A percentile compares a stretch with the other conserved stretches of the same genome.
phyloP scores from a whole-genome alignment of 2,797 vertebrate species.

The Pterois miles region DNA sequence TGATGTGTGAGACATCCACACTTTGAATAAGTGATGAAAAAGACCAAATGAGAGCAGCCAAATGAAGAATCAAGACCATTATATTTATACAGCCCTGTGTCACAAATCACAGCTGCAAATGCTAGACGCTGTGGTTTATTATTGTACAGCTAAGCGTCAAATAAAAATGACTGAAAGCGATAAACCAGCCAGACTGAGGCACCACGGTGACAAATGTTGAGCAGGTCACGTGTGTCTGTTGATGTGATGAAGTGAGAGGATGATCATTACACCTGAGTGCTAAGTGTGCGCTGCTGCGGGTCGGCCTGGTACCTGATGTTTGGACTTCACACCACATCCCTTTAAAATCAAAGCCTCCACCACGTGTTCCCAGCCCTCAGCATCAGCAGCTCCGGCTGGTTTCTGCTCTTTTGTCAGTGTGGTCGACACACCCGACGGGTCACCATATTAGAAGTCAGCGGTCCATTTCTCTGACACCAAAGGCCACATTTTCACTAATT shows the following conservation, averaged over 20 bases:
- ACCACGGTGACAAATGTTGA: not conserved
- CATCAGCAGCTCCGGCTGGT: not conserved
- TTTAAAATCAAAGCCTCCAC: not conserved
- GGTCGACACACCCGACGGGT: conserved; percentile 27
- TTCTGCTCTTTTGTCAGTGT: not conserved
- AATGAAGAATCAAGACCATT: not conserved
- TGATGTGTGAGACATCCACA: conserved; percentile 69
- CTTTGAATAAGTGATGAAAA: conserved; percentile 40
- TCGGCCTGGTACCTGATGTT: conserved; percentile 33
- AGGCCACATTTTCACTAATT: conserved; percentile 47
- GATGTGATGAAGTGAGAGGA: conserved; percentile 38
- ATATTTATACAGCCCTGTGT: not conserved
- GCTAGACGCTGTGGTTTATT: too few species aligned
- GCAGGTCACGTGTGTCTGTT: conserved; percentile 1
- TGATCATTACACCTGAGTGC: conserved; percentile 58
- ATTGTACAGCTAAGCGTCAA: too few species aligned
- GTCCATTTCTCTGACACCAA: conserved; percentile 35
- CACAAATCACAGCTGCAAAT: not conserved
- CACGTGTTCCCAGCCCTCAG: not conserved
- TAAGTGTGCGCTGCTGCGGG: conserved; percentile 67
- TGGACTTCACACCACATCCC: conserved; percentile 35
- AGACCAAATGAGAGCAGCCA: conserved; percentile 27
- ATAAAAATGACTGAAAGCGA: fast-evolving
- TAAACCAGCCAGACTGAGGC: not conserved
- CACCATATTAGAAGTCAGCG: conserved; percentile 50